Conservation (phyloP, 2,888 invertebrate genomes). For the Nesidiocoris tenuis region DNA sequence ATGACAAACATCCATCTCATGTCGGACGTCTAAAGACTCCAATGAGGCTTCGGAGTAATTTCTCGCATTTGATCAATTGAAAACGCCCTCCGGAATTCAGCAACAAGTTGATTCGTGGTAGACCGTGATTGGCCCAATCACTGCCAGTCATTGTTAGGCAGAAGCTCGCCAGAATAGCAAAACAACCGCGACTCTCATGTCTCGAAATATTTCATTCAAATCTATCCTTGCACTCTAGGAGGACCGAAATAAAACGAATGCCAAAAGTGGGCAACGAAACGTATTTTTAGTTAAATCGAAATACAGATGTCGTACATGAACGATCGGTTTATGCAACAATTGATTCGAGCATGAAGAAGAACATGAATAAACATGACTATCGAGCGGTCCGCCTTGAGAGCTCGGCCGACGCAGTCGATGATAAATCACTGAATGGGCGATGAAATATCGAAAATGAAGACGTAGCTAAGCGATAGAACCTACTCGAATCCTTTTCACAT, state of each 20-base stretch:
- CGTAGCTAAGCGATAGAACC: neutral
- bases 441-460: neutral
- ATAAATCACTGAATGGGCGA: neutral
- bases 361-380: constrained; percentile 34
- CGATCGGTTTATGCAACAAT: too few species aligned
- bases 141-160: constrained; percentile 29
- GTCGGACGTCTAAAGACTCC: neutral
- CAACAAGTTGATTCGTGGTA: constrained; percentile 29
- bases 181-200: too few species aligned
- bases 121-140: constrained; percentile 21
- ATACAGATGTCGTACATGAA: too few species aligned
- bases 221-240: too few species aligned
- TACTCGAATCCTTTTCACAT: neutral
- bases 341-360: neutral
- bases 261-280: too few species aligned
- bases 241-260: too few species aligned
- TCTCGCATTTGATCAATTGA: neutral
- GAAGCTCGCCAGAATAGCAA: neutral
- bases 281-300: too few species aligned
- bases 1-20: neutral
- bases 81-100: constrained; percentile 7
- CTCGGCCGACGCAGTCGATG: neutral
- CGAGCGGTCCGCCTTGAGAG: constrained; percentile 13
- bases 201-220: too few species aligned
- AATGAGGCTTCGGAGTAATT: neutral